Evolutionary conservation across 2,888 invertebrate genomes (phyloP).

Genomic region (Xanthostigma xanthostigma): DNA sequence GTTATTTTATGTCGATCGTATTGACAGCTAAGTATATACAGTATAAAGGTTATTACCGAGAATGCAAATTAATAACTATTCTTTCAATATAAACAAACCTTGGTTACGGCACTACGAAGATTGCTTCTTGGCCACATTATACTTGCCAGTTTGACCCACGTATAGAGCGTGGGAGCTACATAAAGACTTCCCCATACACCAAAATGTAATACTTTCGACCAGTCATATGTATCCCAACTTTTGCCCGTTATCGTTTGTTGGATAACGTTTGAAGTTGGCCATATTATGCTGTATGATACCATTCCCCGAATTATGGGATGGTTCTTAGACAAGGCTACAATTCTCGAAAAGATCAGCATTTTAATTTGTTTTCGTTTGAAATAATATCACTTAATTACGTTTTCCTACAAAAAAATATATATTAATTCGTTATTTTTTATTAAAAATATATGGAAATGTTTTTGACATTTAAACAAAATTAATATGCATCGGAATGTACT

Average conservation of each 20-base stretch:
- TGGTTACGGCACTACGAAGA: constrained; percentile 52
- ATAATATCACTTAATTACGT: too few species aligned
- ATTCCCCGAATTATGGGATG: constrained; percentile 45
- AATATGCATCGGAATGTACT: too few species aligned
- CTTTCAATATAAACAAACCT: constrained; percentile 31
- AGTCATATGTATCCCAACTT: constrained; percentile 48
- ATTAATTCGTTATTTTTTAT: too few species aligned
- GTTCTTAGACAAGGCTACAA: constrained; percentile 14
- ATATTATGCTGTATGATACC: constrained; percentile 53
- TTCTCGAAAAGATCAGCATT: constrained; percentile 7
- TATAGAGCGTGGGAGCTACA: constrained; percentile 67
- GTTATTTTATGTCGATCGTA: too few species aligned
- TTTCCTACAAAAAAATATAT: too few species aligned
- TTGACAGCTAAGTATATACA: too few species aligned
- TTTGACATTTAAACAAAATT: too few species aligned
- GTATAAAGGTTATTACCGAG: too few species aligned
- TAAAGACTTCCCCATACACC: constrained; percentile 67
- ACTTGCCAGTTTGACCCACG: constrained; percentile 64
- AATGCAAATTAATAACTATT: too few species aligned
- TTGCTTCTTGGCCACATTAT: constrained; percentile 59
- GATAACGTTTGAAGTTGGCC: constrained; percentile 57
- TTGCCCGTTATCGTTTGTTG: constrained; percentile 56
- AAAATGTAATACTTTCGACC: constrained; percentile 54
- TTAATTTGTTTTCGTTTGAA: too few species aligned
- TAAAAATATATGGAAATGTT: too few species aligned